These are phyloP conservation scores for Perca schrenkii DNA, from an alignment of 2,113 vertebrate genomes.

Conservation along the genomic window DNA sequence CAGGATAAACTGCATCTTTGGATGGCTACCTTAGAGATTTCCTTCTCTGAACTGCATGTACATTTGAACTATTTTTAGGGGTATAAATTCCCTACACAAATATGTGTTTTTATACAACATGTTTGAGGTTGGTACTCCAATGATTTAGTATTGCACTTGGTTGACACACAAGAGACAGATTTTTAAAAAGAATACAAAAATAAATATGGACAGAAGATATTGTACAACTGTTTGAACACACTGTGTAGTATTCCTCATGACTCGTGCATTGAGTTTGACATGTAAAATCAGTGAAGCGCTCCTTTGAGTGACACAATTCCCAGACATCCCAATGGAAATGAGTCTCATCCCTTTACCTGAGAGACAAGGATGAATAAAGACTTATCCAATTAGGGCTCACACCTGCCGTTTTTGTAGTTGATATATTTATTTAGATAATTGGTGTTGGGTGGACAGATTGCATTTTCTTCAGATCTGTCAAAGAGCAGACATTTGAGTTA, in stretches of 20 bases:
- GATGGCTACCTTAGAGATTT: background rate
- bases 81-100: background rate
- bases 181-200: no score
- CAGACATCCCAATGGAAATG: constrained; percentile 14
- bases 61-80: background rate
- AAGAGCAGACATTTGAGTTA: background rate
- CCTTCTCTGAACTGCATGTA: background rate
- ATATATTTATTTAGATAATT: background rate
- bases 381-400: constrained; percentile 12
- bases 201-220: background rate
- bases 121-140: no score
- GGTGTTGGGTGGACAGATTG: background rate
- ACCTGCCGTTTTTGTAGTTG: background rate
- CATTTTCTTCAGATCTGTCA: constrained; percentile 1
- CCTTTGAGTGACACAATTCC: background rate
- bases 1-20: no score
- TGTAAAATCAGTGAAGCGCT: background rate
- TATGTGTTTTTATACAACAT: no score
- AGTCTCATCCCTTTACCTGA: background rate
- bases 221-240: background rate
- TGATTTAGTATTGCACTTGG: no score
- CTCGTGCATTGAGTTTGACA: constrained; percentile 1
- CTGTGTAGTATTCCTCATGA: background rate
- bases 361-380: background rate
- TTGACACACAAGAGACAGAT: no score